Conservation (phyloP, 1,140 invertebrate genomes). For the honey bee (Apis mellifera) region DNA sequence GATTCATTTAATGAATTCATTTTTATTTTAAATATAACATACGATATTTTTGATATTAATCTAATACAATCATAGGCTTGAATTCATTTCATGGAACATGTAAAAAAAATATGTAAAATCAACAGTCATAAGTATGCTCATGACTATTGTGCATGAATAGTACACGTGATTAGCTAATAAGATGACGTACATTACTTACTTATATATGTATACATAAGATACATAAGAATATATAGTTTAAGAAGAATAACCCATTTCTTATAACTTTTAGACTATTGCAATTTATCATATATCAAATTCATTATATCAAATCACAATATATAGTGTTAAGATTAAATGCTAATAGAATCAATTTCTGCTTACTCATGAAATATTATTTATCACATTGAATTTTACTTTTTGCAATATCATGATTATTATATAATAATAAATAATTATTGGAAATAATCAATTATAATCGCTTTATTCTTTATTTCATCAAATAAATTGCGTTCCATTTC, state of each 20-base stretch:
- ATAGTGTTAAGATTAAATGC: background rate
- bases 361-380: background rate
- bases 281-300: background rate
- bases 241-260: background rate
- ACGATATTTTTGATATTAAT: background rate
- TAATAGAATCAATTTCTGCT: background rate
- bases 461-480: no score
- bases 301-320: background rate
- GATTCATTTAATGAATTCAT: background rate
- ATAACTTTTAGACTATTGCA: no score
- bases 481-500: background rate
- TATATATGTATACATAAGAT: background rate
- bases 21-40: background rate
- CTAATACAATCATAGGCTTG: background rate
- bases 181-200: background rate
- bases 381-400: background rate
- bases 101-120: conserved; percentile 5
- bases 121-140: background rate
- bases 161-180: conserved; percentile 29
- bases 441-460: no score
- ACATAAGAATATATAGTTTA: background rate
- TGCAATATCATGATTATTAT: background rate
- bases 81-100: background rate
- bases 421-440: no score
- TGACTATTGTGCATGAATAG: conserved; percentile 16